Percentiles rank a stretch among this genome's conserved stretches.
These are phyloP conservation scores for Drosophila nigrodunni DNA, from an alignment of 1,140 invertebrate genomes.

Conservation along the genomic window DNA sequence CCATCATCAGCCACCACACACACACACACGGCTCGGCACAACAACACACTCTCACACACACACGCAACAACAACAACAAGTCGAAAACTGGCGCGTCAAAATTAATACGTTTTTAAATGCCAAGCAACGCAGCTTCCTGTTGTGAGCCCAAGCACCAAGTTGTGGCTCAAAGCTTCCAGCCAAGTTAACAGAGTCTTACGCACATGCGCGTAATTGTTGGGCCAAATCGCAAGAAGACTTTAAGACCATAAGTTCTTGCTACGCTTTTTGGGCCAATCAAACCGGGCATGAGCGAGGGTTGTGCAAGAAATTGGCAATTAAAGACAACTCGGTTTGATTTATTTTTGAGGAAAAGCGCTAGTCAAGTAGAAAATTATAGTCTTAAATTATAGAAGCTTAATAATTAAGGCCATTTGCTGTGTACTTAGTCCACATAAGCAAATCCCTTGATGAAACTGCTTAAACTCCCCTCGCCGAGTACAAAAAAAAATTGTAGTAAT, in stretches of 20 bases:
- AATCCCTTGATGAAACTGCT: not conserved
- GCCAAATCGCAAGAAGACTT: constrained; percentile 13
- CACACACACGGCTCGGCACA: constrained; percentile 27
- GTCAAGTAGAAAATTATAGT: no score
- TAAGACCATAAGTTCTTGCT: constrained; percentile 46
- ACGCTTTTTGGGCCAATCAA: constrained; percentile 40
- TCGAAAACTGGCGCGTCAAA: constrained; percentile 68
- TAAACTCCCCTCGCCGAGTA: constrained; percentile 21
- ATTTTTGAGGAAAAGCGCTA: no score
- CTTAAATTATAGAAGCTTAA: no score
- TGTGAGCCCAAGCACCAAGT: constrained; percentile 28
- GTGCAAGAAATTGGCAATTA: not conserved
- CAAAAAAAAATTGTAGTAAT: constrained; percentile 53
- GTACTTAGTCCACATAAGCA: no score
- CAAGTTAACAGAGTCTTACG: constrained; percentile 65
- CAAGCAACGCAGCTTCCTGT: constrained; percentile 80
- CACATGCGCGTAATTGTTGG: constrained; percentile 79
- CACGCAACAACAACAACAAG: constrained; percentile 31
- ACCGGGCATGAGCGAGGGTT: constrained; percentile 40
- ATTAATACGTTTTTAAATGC: constrained; percentile 83
- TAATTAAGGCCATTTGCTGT: no score
- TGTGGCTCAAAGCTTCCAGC: constrained; percentile 18
- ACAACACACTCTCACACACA: constrained; percentile 43
- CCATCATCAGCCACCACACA: constrained; percentile 54
- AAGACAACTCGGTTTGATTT: no score